Evolutionary conservation across 2,888 invertebrate species (phyloP), one percentile per base, ranked within the genome.

Genomic region (Cyrtodaria siliqua): DNA sequence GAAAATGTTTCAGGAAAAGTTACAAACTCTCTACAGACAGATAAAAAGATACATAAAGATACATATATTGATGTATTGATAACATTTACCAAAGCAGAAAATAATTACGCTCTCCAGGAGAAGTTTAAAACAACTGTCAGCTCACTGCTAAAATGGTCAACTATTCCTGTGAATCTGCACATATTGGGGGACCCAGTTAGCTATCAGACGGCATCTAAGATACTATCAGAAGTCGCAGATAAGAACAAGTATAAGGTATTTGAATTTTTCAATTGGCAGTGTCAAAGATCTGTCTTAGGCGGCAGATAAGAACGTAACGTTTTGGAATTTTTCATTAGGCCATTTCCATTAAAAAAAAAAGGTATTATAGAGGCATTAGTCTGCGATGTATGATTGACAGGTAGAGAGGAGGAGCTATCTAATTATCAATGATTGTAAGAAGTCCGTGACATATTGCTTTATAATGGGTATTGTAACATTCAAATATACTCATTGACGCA

Each of bases 151-250:
- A 64, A 62, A 42, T 71, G 79, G 68, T 49, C 86, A 6, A 82
- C 79, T 8, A 56, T 72, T 24, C 68, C 60, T 6, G 52, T 89
- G 0, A 72, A 62, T 24, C 42, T 93, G 1, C 84, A 89, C 64
- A 86, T 93, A 3, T 86, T 91, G 20, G 91, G 92, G 23, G 92
- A 92, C 69, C 38, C 27, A 1, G 68, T 82, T 20, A 92, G 92
- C 79, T 87, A 87, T 50, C 53, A 61, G 3, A 73, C 91, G 4
- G 92, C 91, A 4, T 68, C 55, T 8, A 59, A 82, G 12, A 89
- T 88, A 16, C 52, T 91, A 2, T 49, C 56, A n/a, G 80, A 76
- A 44, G 64, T 53, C 6, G 69, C 60, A 6, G 62, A 63, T 8
- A 38, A 40, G 6, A n/a, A 49, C 20, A 47, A 68, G 53, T 75